Base-by-base conservation (phyloP, 2,888 invertebrate species). In the Mesorhabditis spiculigera region DNA sequence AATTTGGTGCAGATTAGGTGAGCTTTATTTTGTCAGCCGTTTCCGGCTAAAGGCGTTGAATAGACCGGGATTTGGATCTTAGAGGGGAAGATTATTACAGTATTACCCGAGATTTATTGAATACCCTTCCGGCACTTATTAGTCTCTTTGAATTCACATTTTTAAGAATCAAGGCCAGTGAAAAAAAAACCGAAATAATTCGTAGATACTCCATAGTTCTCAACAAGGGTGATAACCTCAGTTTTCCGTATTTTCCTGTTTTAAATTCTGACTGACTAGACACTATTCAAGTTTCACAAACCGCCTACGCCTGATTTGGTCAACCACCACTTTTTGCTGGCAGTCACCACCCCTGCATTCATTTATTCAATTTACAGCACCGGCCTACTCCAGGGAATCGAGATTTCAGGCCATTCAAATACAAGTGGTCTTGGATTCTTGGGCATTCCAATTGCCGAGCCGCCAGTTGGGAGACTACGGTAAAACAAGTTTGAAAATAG, bases 391-490 rank as follows among this genome's bases (percentile, higher is more conserved):
- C 58, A 50, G n/a, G 58, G 58, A n/a, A 50, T 50, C 58, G 58
- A 50, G 8, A n/a, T 50, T 10, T 13, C 8, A 50, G n/a, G 10
- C 10, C 8, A 50, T 50, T 10, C 10, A n/a, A 50, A 50, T n/a
- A 50, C 58, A n/a, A 50, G 58, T n/a, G 58, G 58, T 13, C 8
- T 50, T n/a, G 58, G 10, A 13, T 50, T 50, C 58, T 13, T 50
- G 58, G 58, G 58, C 8, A 50, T 50, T 50, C 58, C 58, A 10
- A 10, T 50, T 13, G 58, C 58, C 58, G 58, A 50, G 58, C 58
- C 58, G n/a, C 58, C 58, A n/a, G n/a, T 50, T n/a, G 58, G 58
- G n/a, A n/a, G 10, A n/a, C 58, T 50, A 13, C 58, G 58, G 58
- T 28, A 28, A 28, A 28, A 28, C 28, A 28, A 28, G 28, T 28